A percentile compares a stretch with the other conserved stretches of the same genome.
phyloP scores from a whole-genome alignment of 2,113 vertebrate species.

The Stictonetta naevosa region DNA sequence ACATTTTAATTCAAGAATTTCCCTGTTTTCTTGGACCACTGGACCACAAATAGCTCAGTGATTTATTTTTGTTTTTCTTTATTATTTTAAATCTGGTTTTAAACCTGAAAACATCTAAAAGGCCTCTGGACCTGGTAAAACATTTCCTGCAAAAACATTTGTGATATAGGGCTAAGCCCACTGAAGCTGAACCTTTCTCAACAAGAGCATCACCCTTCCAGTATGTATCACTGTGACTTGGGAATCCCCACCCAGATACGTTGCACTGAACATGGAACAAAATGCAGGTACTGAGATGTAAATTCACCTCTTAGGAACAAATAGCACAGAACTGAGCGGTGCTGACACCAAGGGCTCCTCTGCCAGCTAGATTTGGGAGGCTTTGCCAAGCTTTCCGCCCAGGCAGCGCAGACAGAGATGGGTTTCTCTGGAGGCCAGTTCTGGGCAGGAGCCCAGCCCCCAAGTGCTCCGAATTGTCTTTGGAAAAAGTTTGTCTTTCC shows the following conservation, averaged over 20 bases:
- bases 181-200: accelerated
- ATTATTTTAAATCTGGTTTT: background rate
- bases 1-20: background rate
- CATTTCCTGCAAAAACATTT: background rate
- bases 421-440: background rate
- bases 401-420: background rate
- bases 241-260: background rate
- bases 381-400: background rate
- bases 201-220: background rate
- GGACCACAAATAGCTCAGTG: background rate
- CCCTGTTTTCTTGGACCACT: background rate
- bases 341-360: background rate
- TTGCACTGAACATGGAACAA: background rate
- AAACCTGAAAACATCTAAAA: background rate
- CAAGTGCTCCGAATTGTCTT: background rate
- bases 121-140: background rate
- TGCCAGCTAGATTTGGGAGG: background rate
- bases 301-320: background rate
- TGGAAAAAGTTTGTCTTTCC: slow-evolving; percentile 20
- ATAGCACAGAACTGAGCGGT: background rate
- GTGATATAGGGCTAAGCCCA: background rate
- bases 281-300: background rate
- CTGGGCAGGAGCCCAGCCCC: background rate
- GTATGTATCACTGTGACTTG: background rate
- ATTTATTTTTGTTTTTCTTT: too few species aligned